Percentiles rank a stretch among this genome's conserved stretches.
phyloP scores from a whole-genome alignment of 2,888 invertebrate species.

The Serrognathus titanus region DNA sequence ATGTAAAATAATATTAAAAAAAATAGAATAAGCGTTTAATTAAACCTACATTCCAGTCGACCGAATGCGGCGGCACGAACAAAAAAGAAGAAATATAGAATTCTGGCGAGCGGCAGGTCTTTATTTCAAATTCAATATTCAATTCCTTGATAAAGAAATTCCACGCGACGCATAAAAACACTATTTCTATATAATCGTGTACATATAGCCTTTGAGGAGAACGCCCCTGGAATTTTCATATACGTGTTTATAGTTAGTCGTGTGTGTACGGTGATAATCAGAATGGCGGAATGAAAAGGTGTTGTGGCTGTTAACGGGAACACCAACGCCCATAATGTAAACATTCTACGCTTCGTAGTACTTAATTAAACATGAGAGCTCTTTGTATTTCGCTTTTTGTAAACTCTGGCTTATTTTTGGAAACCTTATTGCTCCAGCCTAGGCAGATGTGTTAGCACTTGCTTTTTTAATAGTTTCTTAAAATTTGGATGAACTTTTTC shows the following conservation, averaged over 20 bases:
- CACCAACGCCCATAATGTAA: background rate
- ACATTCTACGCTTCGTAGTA: background rate
- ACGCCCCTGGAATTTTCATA: slow-evolving; percentile 9
- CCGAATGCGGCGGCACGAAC: background rate
- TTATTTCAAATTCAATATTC: background rate
- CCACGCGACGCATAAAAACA: slow-evolving; percentile 12
- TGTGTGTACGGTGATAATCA: background rate
- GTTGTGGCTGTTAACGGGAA: background rate
- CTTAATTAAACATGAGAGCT: background rate
- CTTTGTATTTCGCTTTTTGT: too few relatives aligned
- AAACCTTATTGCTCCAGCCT: too few relatives aligned
- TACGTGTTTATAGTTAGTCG: slow-evolving; percentile 2
- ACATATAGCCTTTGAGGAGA: background rate
- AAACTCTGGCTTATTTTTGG: too few relatives aligned
- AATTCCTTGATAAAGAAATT: slow-evolving; percentile 11
- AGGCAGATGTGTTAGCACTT: too few relatives aligned
- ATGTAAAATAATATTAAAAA: too few relatives aligned
- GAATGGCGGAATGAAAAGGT: background rate
- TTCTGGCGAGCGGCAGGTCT: background rate
- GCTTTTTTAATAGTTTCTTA: too few relatives aligned
- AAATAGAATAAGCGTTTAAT: too few relatives aligned
- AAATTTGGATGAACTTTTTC: too few relatives aligned
- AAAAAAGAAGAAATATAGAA: background rate
- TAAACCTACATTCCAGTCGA: too few relatives aligned
- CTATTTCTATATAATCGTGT: background rate